A percentile compares a stretch with the other conserved stretches of the same genome.
These are phyloP conservation scores for Rhinophrynus dorsalis DNA, from an alignment of 2,797 vertebrate species.

Conservation along the genomic window DNA sequence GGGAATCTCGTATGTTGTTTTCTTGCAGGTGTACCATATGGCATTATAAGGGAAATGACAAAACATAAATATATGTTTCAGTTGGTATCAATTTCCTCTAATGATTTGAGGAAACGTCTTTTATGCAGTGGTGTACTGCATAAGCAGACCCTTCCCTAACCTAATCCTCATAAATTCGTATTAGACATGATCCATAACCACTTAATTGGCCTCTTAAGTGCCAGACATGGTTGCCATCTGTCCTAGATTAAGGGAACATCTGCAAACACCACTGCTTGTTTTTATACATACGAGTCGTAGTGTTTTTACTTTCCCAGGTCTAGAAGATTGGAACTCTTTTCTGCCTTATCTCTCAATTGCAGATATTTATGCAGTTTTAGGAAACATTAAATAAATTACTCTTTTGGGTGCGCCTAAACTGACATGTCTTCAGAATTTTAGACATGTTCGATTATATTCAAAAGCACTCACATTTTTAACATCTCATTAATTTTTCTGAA, in stretches of 20 bases:
- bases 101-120: slow-evolving; percentile 13
- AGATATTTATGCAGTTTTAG: too few species aligned
- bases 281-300: slow-evolving; percentile 33
- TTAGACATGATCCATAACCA: slow-evolving; percentile 50
- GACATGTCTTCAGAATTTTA: too few species aligned
- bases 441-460: too few species aligned
- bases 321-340: too few species aligned
- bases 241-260: slow-evolving; percentile 49
- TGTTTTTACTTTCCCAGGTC: too few species aligned
- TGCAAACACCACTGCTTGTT: slow-evolving; percentile 46
- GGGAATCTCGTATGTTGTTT: too few species aligned
- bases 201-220: slow-evolving; percentile 49
- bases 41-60: slow-evolving; percentile 17
- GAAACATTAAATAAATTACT: too few species aligned
- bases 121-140: slow-evolving; percentile 21
- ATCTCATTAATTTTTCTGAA: too few species aligned
- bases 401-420: too few species aligned
- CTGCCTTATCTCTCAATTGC: too few species aligned
- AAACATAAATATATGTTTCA: neutral
- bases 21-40: slow-evolving; percentile 3
- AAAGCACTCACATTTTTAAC: too few species aligned
- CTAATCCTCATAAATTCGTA: slow-evolving; percentile 49
- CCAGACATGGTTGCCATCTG: slow-evolving; percentile 50
- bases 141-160: slow-evolving; percentile 38
- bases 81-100: slow-evolving; percentile 7